A percentile compares a stretch with the other conserved stretches of the same genome.
phyloP scores from a whole-genome alignment of 2,113 vertebrate genomes.

The Bostrychus sinensis region DNA sequence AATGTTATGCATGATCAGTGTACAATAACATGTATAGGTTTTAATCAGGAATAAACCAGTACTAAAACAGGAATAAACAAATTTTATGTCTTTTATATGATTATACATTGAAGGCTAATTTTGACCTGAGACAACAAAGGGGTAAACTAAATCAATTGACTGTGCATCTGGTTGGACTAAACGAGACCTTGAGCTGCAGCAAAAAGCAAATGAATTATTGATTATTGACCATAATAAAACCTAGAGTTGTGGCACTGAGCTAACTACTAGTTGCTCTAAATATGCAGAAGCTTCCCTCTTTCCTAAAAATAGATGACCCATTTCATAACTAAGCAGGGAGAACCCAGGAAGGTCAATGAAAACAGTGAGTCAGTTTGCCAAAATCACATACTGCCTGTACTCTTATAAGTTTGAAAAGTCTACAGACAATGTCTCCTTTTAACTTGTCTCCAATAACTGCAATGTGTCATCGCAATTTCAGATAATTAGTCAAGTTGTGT shows the following conservation, averaged over 20 bases:
- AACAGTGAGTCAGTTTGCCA: constrained; percentile 24
- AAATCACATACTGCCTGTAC: constrained; percentile 8
- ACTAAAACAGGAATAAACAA: no score
- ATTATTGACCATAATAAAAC: not conserved
- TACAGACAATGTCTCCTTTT: not conserved
- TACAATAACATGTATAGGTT: no score
- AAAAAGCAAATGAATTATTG: constrained; percentile 1
- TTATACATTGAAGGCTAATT: no score
- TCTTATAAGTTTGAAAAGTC: not conserved
- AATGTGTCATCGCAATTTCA: not conserved
- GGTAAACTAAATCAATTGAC: not conserved
- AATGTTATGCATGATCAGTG: no score
- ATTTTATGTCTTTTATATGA: no score
- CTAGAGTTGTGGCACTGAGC: constrained; percentile 4
- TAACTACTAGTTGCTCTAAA: constrained; percentile 37
- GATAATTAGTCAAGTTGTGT: constrained; percentile 5
- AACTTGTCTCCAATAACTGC: not conserved
- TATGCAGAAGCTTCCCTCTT: constrained; percentile 37
- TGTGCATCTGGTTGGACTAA: not conserved
- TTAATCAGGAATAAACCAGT: no score
- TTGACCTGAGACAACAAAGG: not conserved
- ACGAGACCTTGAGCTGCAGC: not conserved
- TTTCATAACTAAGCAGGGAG: constrained; percentile 45
- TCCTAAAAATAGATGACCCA: constrained; percentile 61
- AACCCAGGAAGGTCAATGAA: constrained; percentile 44